A percentile compares a stretch with the other conserved stretches of the same genome.
phyloP scores from a whole-genome alignment of 1,140 invertebrate species.

The Drosophila sturtevanti region DNA sequence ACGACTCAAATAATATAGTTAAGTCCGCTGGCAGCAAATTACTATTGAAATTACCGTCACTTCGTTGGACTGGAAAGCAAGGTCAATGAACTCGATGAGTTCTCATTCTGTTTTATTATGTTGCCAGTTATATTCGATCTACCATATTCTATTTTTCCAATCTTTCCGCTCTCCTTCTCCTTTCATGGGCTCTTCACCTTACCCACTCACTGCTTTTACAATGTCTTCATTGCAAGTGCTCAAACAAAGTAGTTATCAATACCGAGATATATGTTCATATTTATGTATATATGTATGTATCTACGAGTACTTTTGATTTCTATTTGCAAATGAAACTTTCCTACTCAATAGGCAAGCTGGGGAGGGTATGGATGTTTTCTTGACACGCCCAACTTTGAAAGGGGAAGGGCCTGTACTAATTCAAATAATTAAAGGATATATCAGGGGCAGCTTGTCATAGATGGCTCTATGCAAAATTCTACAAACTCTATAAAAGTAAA shows the following conservation, averaged over 20 bases:
- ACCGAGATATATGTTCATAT: no score
- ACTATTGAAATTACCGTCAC: conserved; percentile 39
- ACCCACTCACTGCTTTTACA: background rate
- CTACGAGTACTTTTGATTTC: background rate
- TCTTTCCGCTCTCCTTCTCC: background rate
- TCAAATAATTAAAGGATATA: no score
- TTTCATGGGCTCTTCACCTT: no score
- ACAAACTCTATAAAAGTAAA: no score
- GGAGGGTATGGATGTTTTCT: background rate
- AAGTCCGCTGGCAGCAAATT: background rate
- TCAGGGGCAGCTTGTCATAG: no score
- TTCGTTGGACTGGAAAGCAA: conserved; percentile 46
- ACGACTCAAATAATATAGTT: background rate
- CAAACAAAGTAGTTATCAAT: background rate
- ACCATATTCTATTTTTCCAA: conserved; percentile 38
- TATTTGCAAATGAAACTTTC: no score
- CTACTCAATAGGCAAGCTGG: background rate
- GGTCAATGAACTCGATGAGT: conserved; percentile 51
- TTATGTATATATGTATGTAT: no score
- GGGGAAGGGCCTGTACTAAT: no score
- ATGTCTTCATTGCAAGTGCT: background rate
- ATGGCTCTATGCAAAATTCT: no score
- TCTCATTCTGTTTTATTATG: conserved; percentile 23
- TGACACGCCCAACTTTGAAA: no score
- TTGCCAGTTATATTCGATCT: conserved; percentile 36